Conservation (phyloP, 2,797 vertebrate species). For the Xenopus petersii region DNA sequence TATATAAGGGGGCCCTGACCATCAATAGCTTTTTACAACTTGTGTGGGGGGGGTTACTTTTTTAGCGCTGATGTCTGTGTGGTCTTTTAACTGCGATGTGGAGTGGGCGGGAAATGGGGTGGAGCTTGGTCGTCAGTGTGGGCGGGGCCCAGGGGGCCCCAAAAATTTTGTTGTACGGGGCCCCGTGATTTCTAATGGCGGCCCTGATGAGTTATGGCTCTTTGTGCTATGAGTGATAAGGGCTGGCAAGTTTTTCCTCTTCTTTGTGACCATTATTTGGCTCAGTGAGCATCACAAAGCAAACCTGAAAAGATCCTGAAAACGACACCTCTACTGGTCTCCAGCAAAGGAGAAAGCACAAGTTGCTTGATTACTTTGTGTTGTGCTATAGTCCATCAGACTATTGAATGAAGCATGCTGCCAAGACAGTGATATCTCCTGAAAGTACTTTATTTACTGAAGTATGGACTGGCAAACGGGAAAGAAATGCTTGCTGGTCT, state of each 20-base stretch:
- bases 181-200: no score
- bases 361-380: constrained; percentile 48
- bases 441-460: constrained; percentile 25
- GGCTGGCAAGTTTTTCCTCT: constrained; percentile 1
- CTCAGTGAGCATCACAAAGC: constrained; percentile 43
- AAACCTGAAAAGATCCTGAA: constrained; percentile 47
- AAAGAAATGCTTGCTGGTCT: constrained; percentile 12
- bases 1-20: no score
- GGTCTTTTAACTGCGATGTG: no score
- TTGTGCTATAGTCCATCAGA: constrained; percentile 51
- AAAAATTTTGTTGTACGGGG: no score
- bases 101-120: no score
- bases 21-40: no score
- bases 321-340: constrained; percentile 55
- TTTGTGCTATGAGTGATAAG: neutral
- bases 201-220: constrained; percentile 28
- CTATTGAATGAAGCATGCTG: constrained; percentile 41
- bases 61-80: no score
- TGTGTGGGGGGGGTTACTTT: no score
- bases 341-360: constrained; percentile 38
- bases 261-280: constrained; percentile 33
- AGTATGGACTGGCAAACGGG: neutral
- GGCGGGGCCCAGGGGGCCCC: no score
- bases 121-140: no score
- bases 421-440: constrained; percentile 31